Evolutionary conservation across 2,797 vertebrate genomes (phyloP).

Genomic region (Phoxinus dragarum): DNA sequence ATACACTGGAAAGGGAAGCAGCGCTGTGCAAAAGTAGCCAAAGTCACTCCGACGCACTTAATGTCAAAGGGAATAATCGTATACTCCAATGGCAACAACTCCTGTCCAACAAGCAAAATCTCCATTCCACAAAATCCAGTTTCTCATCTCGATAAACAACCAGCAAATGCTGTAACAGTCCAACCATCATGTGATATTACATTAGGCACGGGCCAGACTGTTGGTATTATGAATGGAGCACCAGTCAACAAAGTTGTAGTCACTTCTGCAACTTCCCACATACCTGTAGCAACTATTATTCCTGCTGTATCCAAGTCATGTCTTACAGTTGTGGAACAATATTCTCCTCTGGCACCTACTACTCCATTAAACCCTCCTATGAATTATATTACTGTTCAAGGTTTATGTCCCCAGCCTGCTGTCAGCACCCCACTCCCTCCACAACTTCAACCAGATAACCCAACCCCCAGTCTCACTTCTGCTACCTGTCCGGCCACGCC

Average conservation of each 20-base stretch:
- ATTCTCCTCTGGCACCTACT: constrained; percentile 71
- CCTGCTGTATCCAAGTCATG: constrained; percentile 76
- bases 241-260: constrained; percentile 71
- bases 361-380: constrained; percentile 73
- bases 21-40: constrained; percentile 87
- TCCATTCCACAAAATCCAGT: constrained; percentile 79
- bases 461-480: constrained; percentile 65
- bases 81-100: constrained; percentile 88
- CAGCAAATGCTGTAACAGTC: constrained; percentile 85
- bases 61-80: constrained; percentile 93
- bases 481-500: constrained; percentile 67
- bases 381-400: constrained; percentile 82
- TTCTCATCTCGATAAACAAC: constrained; percentile 83
- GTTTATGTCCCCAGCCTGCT: constrained; percentile 68
- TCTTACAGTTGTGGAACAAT: constrained; percentile 77
- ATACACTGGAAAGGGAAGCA: constrained; percentile 97
- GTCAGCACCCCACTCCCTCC: constrained; percentile 70
- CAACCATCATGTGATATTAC: constrained; percentile 85
- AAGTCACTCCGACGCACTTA: constrained; percentile 89
- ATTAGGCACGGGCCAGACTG: constrained; percentile 58
- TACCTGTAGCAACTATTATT: constrained; percentile 77
- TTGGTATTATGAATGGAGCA: constrained; percentile 49
- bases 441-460: constrained; percentile 65
- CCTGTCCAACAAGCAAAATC: constrained; percentile 83
- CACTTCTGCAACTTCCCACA: constrained; percentile 77